A percentile compares a stretch with the other conserved stretches of the same genome.
Evolutionary conservation across 23 tunicate genomes (phyloP).

Genomic region (Pegea sp.): DNA sequence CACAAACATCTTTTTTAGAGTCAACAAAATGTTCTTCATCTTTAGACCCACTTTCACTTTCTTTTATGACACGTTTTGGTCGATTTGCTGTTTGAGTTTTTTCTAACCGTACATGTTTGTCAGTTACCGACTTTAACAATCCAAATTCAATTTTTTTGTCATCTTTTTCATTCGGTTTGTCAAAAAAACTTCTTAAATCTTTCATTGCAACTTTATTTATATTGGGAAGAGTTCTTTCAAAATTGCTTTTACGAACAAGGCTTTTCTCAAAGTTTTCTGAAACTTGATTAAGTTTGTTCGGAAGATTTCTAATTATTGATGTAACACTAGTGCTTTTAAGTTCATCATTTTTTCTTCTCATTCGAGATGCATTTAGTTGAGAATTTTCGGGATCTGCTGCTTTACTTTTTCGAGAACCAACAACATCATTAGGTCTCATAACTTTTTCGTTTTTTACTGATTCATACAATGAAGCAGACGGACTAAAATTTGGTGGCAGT

Average conservation of each 20-base stretch:
- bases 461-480: background rate
- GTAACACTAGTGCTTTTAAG: background rate
- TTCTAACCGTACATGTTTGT: background rate
- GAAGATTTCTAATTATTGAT: background rate
- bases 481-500: conserved; percentile 26
- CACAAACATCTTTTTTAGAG: background rate
- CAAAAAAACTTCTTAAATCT: too few species aligned
- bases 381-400: background rate
- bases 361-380: background rate
- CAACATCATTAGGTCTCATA: background rate
- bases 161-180: background rate
- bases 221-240: background rate
- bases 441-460: background rate
- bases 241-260: background rate
- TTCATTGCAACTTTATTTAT: too few species aligned
- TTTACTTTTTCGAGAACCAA: background rate
- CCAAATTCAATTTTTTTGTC: background rate
- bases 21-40: background rate
- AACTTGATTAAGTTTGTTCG: background rate
- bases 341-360: background rate
- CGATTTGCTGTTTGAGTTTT: conserved; percentile 2
- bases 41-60: background rate
- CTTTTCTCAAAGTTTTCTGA: background rate
- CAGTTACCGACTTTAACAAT: background rate
- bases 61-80: background rate